Conservation (phyloP, 92 coral and sea anemone species). For the Zoanthus sansibaricus region DNA sequence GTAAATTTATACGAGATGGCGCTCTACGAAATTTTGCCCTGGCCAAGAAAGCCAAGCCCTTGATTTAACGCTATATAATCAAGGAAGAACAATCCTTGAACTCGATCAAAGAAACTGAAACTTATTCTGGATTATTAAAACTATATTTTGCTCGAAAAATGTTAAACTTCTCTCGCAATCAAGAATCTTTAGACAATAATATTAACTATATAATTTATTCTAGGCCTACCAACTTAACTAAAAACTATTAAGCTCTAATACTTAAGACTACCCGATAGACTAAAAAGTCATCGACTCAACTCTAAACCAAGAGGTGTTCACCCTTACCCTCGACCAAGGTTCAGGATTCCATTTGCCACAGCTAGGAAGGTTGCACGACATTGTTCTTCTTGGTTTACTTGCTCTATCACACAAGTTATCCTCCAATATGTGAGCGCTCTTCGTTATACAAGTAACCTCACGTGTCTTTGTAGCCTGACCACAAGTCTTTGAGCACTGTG, state of each 20-base stretch:
- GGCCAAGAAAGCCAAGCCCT: background rate
- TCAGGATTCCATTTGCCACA: constrained; percentile 73
- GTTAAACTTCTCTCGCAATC: background rate
- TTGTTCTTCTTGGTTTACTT: constrained; percentile 58
- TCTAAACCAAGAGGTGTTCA: background rate
- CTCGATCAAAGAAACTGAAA: no score
- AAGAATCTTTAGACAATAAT: no score
- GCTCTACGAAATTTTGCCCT: background rate
- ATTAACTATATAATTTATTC: no score
- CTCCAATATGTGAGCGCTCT: constrained; percentile 19
- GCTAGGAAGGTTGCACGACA: constrained; percentile 50
- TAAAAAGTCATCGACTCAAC: background rate
- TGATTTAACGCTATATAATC: background rate
- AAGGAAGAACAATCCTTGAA: background rate
- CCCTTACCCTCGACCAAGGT: constrained; percentile 61
- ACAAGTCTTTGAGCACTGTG: constrained; percentile 90
- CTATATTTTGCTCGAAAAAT: no score
- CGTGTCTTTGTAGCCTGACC: constrained; percentile 78
- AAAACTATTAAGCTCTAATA: no score
- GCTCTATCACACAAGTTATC: constrained; percentile 44
- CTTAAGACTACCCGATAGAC: background rate
- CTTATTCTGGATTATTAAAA: no score
- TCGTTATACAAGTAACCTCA: constrained; percentile 39
- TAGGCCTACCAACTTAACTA: no score
- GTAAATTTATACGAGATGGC: no score